These are phyloP conservation scores for Acronicta alni DNA, from an alignment of 2,888 invertebrate species.

Conservation along the genomic window DNA sequence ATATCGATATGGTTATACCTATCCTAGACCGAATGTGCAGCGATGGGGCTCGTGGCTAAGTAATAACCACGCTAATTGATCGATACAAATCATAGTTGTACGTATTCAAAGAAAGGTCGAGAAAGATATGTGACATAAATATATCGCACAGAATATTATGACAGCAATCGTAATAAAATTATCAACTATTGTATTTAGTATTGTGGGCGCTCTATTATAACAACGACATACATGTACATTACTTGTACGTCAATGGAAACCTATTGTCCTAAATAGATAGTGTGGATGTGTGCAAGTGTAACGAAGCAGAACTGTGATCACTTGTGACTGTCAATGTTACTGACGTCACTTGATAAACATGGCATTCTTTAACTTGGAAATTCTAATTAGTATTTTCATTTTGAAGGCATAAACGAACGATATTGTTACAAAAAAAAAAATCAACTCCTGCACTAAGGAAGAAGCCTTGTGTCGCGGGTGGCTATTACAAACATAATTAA, in stretches of 20 bases:
- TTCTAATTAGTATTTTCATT: not conserved
- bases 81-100: too few species aligned
- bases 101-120: too few species aligned
- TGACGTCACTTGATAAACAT: conserved; percentile 26
- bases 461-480: too few species aligned
- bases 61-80: too few species aligned
- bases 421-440: too few species aligned
- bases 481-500: too few species aligned
- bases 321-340: conserved; percentile 32
- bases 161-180: conserved; percentile 3
- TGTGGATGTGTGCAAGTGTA: conserved; percentile 14
- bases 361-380: conserved; percentile 12
- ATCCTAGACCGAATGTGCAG: too few species aligned
- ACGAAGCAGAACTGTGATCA: conserved; percentile 20
- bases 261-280: conserved; percentile 51
- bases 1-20: too few species aligned
- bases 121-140: not conserved
- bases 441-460: too few species aligned
- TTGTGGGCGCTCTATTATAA: conserved; percentile 1
- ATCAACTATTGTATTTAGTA: conserved; percentile 6
- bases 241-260: conserved; percentile 37
- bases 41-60: too few species aligned
- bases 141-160: not conserved
- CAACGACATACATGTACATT: conserved; percentile 26
- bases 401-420: too few species aligned